phyloP scores from a whole-genome alignment of 2,797 vertebrate species.

The Tolypeutes matacus region DNA sequence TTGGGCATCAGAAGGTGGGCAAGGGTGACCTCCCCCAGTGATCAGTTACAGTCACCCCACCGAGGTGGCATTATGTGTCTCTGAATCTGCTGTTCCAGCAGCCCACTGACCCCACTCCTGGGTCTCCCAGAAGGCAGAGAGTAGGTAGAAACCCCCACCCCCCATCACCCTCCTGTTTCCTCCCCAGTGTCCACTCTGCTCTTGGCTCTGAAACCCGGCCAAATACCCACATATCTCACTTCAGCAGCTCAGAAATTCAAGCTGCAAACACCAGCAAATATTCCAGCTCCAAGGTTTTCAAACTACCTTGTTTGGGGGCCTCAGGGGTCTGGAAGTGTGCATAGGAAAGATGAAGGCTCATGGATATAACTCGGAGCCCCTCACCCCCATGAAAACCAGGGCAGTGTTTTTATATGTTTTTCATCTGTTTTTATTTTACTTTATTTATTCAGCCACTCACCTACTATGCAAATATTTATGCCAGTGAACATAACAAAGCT shows the following conservation, averaged over 20 bases:
- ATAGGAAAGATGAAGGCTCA: too few relatives aligned
- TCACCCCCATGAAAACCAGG: too few relatives aligned
- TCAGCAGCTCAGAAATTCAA: neutral
- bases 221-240: neutral
- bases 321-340: fast-evolving
- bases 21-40: neutral
- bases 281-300: neutral
- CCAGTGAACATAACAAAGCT: neutral
- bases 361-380: neutral
- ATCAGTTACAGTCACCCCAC: neutral
- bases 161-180: fast-evolving
- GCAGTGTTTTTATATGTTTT: neutral
- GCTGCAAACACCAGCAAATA: neutral
- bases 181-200: constrained; percentile 25
- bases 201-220: constrained; percentile 49
- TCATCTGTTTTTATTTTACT: neutral
- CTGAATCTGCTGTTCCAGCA: neutral
- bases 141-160: neutral
- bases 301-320: neutral
- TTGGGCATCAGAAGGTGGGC: neutral
- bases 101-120: neutral
- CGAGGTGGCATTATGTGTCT: neutral
- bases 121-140: neutral
- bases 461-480: neutral
- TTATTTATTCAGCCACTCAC: neutral